phyloP scores from a whole-genome alignment of 2,888 invertebrate species.

The Lepeophtheirus nordmannii region DNA sequence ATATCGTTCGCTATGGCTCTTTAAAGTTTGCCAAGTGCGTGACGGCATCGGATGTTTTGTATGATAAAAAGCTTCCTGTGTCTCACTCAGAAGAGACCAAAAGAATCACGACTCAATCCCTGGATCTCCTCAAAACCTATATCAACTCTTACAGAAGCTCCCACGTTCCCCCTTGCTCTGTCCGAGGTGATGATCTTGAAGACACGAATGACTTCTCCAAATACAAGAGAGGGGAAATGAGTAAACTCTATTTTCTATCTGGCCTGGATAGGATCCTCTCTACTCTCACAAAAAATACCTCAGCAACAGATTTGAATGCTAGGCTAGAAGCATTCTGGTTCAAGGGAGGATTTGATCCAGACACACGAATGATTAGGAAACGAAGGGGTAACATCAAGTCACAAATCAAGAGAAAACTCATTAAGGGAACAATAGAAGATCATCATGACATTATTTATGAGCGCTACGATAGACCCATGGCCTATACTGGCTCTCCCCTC shows the following conservation, averaged over 20 bases:
- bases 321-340: constrained; percentile 73
- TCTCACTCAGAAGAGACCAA: constrained; percentile 36
- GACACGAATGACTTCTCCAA: not conserved
- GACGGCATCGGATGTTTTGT: constrained; percentile 57
- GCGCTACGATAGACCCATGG: constrained; percentile 41
- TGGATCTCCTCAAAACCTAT: not conserved
- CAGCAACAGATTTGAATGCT: constrained; percentile 48
- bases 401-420: constrained; percentile 8
- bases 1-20: constrained; percentile 48
- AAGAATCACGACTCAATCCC: not conserved
- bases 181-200: not conserved
- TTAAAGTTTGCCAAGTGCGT: constrained; percentile 53
- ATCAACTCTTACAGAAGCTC: not conserved
- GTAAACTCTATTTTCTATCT: not conserved
- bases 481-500: constrained; percentile 52
- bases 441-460: constrained; percentile 25
- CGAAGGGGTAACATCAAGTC: constrained; percentile 37
- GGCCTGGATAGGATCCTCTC: not conserved
- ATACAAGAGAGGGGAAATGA: not conserved
- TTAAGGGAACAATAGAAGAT: constrained; percentile 15
- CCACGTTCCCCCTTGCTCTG: not conserved
- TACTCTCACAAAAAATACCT: not conserved
- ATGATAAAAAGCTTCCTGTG: constrained; percentile 43
- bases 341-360: constrained; percentile 52
- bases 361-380: constrained; percentile 36